Conservation (phyloP, 2,888 invertebrate genomes). For the Lithophane socia region DNA sequence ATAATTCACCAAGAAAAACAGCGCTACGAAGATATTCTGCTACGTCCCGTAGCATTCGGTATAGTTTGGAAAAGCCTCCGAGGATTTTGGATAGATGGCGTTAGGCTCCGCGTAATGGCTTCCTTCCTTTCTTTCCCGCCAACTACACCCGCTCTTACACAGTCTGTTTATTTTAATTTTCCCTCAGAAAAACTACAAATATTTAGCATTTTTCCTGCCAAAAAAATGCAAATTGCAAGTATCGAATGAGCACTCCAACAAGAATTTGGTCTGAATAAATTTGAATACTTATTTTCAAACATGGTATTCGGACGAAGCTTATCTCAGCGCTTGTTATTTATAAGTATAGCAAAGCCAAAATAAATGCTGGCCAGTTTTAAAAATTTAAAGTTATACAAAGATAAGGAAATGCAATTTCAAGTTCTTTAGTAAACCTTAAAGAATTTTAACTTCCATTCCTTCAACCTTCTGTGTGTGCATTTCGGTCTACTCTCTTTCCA, state of each 20-base stretch:
- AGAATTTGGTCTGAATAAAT: slow-evolving; percentile 74
- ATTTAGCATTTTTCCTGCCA: slow-evolving; percentile 27
- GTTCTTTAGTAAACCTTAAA: slow-evolving; percentile 11
- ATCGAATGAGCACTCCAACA: slow-evolving; percentile 63
- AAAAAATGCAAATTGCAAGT: slow-evolving; percentile 58
- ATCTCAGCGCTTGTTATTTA: slow-evolving; percentile 69
- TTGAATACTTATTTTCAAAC: slow-evolving; percentile 72
- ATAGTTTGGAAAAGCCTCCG: slow-evolving; percentile 86
- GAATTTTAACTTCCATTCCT: neutral
- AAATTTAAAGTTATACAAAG: slow-evolving; percentile 33
- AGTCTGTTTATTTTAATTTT: slow-evolving; percentile 68
- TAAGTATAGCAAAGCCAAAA: slow-evolving; percentile 56
- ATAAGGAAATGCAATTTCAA: slow-evolving; percentile 36
- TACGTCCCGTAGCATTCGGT: slow-evolving; percentile 88
- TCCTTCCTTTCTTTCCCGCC: slow-evolving; percentile 72
- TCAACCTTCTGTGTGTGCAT: neutral
- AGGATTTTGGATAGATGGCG: slow-evolving; percentile 89
- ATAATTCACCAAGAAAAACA: slow-evolving; percentile 53
- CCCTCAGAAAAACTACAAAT: slow-evolving; percentile 51
- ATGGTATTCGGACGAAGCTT: slow-evolving; percentile 65
- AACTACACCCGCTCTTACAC: slow-evolving; percentile 65
- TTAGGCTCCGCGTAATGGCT: slow-evolving; percentile 84
- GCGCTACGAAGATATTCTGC: slow-evolving; percentile 67
- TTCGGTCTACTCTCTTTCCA: neutral
- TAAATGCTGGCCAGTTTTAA: slow-evolving; percentile 44